Evolutionary conservation across 92 coral and sea anemone genomes (phyloP).

Genomic region (Meandrina meandrites): DNA sequence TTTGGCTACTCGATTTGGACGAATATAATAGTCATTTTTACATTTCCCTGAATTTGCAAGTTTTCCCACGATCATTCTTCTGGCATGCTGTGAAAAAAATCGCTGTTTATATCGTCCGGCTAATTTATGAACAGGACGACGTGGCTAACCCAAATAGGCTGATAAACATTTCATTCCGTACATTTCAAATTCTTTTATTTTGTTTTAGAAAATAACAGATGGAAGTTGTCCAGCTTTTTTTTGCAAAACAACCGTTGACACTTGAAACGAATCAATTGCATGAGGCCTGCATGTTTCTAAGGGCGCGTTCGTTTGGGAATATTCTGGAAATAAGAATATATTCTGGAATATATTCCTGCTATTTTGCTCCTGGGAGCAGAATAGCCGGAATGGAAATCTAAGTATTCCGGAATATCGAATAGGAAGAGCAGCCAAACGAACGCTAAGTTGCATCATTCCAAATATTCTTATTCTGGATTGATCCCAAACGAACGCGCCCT

Average conservation of each 20-base stretch:
- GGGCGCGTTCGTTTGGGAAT: too few relatives aligned
- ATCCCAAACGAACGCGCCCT: too few relatives aligned
- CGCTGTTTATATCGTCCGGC: not conserved
- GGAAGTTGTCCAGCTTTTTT: not conserved
- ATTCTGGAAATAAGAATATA: too few relatives aligned
- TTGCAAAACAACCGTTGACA: not conserved
- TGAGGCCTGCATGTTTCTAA: too few relatives aligned
- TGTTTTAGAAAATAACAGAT: not conserved
- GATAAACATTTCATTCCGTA: not conserved
- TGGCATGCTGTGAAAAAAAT: not conserved
- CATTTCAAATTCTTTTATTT: not conserved
- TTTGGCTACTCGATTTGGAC: not conserved
- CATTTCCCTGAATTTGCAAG: not conserved
- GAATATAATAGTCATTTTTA: not conserved
- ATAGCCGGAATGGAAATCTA: too few relatives aligned
- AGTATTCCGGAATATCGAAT: too few relatives aligned
- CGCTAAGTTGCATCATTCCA: too few relatives aligned
- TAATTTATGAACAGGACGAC: not conserved
- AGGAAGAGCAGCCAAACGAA: too few relatives aligned
- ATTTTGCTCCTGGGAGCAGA: too few relatives aligned
- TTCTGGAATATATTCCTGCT: too few relatives aligned
- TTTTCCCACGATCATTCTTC: not conserved
- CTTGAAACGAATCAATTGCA: too few relatives aligned
- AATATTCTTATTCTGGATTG: too few relatives aligned
- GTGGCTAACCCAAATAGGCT: not conserved